These are phyloP conservation scores for Larimichthys crocea DNA, from an alignment of 2,113 vertebrate genomes.

Conservation along the genomic window DNA sequence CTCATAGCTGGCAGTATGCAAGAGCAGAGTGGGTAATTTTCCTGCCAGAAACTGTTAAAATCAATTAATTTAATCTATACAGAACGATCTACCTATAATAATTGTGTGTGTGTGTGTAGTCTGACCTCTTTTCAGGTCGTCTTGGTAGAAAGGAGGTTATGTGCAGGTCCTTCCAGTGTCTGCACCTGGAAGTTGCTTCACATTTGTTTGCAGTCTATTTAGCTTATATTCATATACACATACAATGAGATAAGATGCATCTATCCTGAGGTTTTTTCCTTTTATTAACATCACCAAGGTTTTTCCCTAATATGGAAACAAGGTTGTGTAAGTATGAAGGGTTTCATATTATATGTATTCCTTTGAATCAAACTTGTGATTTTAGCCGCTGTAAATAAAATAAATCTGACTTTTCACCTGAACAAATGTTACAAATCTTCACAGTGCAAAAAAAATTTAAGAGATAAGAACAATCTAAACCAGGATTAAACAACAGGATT, in stretches of 20 bases:
- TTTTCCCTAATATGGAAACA: conserved; percentile 10
- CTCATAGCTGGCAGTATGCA: background rate
- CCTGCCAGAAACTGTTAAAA: background rate
- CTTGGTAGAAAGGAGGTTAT: background rate
- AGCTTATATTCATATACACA: background rate
- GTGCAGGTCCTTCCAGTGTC: background rate
- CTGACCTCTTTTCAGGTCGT: background rate
- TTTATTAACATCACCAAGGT: background rate
- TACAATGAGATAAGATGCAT: background rate
- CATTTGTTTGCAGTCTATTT: background rate
- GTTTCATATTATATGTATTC: background rate
- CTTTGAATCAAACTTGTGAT: conserved; percentile 3
- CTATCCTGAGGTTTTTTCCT: background rate
- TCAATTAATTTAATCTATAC: background rate
- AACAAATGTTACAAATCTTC: background rate
- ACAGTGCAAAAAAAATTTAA: background rate
- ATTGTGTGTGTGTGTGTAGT: background rate
- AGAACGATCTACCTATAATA: background rate
- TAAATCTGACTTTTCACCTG: background rate
- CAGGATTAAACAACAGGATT: background rate
- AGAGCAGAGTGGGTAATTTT: background rate
- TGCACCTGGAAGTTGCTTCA: background rate
- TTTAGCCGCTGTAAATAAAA: background rate
- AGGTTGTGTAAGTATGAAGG: conserved; percentile 3
- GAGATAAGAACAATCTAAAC: background rate